Evolutionary conservation across 2,797 vertebrate genomes (phyloP), one percentile per base, ranked within the genome.

Genomic region (Delichon dasypus): DNA sequence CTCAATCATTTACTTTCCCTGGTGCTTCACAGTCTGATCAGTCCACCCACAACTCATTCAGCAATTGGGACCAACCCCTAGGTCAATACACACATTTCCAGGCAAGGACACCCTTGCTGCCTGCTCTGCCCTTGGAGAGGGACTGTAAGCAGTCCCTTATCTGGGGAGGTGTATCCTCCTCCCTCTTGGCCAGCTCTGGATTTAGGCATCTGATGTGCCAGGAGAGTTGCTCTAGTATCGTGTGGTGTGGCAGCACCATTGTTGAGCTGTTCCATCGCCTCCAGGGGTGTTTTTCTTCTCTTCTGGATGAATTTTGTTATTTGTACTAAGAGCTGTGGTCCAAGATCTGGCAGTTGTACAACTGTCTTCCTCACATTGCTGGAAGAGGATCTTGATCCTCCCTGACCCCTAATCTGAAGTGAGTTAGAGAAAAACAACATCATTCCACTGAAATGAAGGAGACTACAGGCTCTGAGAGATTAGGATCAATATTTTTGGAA

Each of bases 121-220:
- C 21, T 68, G 8, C 18, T 36, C n/a, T 12, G 18, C 8, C 9
- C 45, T 18, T 9, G 11, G 8, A 40, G 9, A 50, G 11, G 16
- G 9, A 8, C 3, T 1, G 1, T 2, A 11, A 18, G 2, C 20
- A 62, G 16, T 47, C 10, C 30, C 48, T 36, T 6, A 48, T 32
- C 2, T 44, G 30, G 11, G 9, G 3, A 90, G 2, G 9, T 26
- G 3, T 22, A 32, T 55, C 17, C 17, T 66, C 14, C 17, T 80
- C 3, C 4, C 16, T 70, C 25, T 55, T 34, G n/a, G 38, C 3
- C 14, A 36, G 11, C 14, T 51, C n/a, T 62, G 22, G 10, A 1
- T 22, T 75, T 38, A 66, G 38, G 27, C 16, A 11, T 85, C 47
- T 76, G 30, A 27, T 44, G 7, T 58, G 16, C 4, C 20, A 32